These are phyloP conservation scores for Siniperca scherzeri DNA, from an alignment of 2,797 vertebrate species.

Conservation along the genomic window DNA sequence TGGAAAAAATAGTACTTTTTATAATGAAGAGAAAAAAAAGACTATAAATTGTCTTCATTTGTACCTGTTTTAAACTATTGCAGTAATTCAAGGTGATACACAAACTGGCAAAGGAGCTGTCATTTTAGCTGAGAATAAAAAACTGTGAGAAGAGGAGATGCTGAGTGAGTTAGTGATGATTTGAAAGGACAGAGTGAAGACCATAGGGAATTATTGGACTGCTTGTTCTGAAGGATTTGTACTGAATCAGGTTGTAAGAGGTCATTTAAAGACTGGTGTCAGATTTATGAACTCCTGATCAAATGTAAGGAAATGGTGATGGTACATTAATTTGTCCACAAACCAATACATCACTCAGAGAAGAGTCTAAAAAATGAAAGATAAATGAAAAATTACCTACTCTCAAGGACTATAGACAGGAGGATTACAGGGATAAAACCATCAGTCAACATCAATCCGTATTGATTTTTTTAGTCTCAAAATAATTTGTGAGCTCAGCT, in stretches of 20 bases:
- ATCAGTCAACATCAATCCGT: conserved; percentile 40
- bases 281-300: conserved; percentile 53
- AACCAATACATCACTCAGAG: conserved; percentile 29
- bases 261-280: conserved; percentile 43
- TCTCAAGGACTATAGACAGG: conserved; percentile 35
- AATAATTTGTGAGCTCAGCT: conserved; percentile 43
- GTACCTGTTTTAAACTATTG: conserved; percentile 32
- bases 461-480: conserved; percentile 53
- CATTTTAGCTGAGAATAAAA: conserved; percentile 46
- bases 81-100: conserved; percentile 55
- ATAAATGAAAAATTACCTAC: conserved; percentile 31
- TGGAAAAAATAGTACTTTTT: not conserved
- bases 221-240: conserved; percentile 41
- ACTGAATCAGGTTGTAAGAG: conserved; percentile 29
- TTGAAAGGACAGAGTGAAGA: conserved; percentile 31
- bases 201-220: conserved; percentile 16
- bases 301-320: conserved; percentile 49
- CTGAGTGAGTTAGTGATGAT: conserved; percentile 21
- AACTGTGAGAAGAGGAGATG: conserved; percentile 13
- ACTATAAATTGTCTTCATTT: no score
- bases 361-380: conserved; percentile 22
- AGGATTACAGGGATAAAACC: conserved; percentile 43
- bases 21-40: not conserved
- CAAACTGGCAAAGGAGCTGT: conserved; percentile 29
- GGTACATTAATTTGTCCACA: conserved; percentile 41